Base-by-base conservation (phyloP, 2,113 vertebrate species). In the Ptyas mucosa region DNA sequence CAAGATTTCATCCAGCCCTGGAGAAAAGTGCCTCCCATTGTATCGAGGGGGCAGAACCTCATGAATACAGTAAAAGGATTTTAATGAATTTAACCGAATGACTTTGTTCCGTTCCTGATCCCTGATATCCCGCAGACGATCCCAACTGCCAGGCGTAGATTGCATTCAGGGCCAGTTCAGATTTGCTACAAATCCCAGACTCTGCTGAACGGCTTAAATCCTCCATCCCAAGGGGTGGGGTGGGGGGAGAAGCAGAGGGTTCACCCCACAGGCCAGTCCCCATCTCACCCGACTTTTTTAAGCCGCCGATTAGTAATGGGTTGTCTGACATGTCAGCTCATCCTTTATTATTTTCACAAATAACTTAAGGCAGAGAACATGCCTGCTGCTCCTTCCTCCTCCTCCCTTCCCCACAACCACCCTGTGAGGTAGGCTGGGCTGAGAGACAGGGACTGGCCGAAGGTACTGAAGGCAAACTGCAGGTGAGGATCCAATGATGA, bases 191-290 rank as follows among this genome's bases (percentile, higher is more conserved):
- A 90, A 92, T 3, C 43, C 85, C 86, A 29, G 57, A 5, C 18
- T 91, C 49, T 69, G 46, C 43, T 88, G 5, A 1, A 39, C 90
- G 39, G 81, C n/a, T 57, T 75, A 0, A 0, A 85, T 29, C 58
- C 91, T 58, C 23, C 18, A 55, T 9, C 29, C 5, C 1, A 8
- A 0, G 1, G 34, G 0, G 43, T 0, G 12, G 11, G 85, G 26
- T 0, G 8, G 52, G 55, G 55, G 15, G 57, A 18, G 29, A 29
- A 11, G 53, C 0, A 0, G 0, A 1, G 90, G 1, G 15, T 8
- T 0, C 0, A 0, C 57, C 81, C 24, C 81, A 52, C 0, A 0
- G 52, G 91, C 52, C 0, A 0, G 91, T 51, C 14, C 61, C 8
- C 0, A 54, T 14, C 0, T 6, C 21, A 1, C 57, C 61, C n/a